Conservation (phyloP, 2,888 invertebrate species). For the Chelonus formosanus region DNA sequence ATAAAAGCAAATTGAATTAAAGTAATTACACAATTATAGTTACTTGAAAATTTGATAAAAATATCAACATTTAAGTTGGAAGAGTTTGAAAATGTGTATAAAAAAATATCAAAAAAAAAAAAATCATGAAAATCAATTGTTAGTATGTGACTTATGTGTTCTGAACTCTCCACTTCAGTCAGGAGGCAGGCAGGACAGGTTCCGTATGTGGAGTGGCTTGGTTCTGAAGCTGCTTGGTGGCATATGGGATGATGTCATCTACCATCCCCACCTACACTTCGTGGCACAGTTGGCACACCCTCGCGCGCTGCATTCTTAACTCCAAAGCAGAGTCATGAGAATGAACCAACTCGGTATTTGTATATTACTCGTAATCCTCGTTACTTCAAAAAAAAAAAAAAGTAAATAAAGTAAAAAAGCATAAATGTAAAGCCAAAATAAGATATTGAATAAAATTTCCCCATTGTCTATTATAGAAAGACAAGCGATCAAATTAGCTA, state of each 20-base stretch:
- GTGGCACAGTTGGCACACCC: conserved; percentile 65
- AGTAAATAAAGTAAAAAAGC: too few species aligned
- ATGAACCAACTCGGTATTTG: conserved; percentile 66
- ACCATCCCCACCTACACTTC: conserved; percentile 64
- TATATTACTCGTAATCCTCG: conserved; percentile 66
- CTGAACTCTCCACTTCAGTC: conserved; percentile 66
- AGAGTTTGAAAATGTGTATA: conserved; percentile 40
- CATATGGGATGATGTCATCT: conserved; percentile 63
- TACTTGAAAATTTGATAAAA: background rate
- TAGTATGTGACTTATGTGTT: conserved; percentile 64
- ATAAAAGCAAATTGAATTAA: conserved; percentile 6
- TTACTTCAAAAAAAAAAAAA: conserved; percentile 61
- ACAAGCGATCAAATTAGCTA: too few species aligned
- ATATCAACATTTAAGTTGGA: conserved; percentile 44
- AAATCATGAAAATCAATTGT: conserved; percentile 46
- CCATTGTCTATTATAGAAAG: too few species aligned
- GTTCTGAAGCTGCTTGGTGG: conserved; percentile 64
- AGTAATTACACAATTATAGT: background rate
- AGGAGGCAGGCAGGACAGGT: conserved; percentile 64
- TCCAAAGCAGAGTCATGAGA: conserved; percentile 66
- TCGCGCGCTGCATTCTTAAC: conserved; percentile 65
- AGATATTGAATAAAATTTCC: background rate
- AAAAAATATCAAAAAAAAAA: conserved; percentile 11
- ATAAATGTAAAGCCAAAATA: conserved; percentile 27
- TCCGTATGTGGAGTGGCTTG: conserved; percentile 62